A percentile compares a stretch with the other conserved stretches of the same genome.
Evolutionary conservation across 2,888 invertebrate genomes (phyloP).

Genomic region (Iselma pallidipennis): DNA sequence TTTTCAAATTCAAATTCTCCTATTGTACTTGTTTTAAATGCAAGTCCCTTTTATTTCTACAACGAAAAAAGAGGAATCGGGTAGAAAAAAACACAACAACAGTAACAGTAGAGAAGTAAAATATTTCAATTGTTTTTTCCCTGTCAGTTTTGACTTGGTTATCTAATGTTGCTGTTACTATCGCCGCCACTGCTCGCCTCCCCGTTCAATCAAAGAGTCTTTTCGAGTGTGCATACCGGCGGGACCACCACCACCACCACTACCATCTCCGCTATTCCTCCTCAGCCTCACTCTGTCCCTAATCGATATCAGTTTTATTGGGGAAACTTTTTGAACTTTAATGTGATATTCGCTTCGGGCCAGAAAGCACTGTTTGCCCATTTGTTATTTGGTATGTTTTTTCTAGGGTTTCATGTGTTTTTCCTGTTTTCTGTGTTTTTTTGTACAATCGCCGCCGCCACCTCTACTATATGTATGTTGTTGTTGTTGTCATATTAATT

Average conservation of each 20-base stretch:
- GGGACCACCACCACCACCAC: not conserved
- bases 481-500: conserved; percentile 26
- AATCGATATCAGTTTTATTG: conserved; percentile 37
- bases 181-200: too few species aligned
- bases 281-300: not conserved
- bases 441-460: conserved; percentile 3
- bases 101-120: too few species aligned
- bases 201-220: conserved; percentile 10
- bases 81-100: too few species aligned
- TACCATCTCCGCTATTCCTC: not conserved
- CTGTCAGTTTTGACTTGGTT: too few species aligned
- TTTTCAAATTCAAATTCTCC: not conserved
- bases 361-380: conserved; percentile 32
- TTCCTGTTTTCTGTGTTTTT: conserved; percentile 30
- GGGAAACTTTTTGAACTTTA: conserved; percentile 35
- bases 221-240: not conserved
- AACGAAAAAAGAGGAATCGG: too few species aligned
- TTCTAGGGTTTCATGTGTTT: conserved; percentile 32
- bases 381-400: conserved; percentile 32
- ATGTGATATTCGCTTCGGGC: conserved; percentile 32
- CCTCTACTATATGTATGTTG: conserved; percentile 13
- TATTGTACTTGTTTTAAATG: not conserved
- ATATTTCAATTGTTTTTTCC: too few species aligned
- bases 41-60: not conserved
- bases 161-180: too few species aligned